Percentiles rank a stretch among this genome's conserved stretches.
Evolutionary conservation across 2,113 vertebrate genomes (phyloP).

Genomic region (Nothoprocta perdicaria): DNA sequence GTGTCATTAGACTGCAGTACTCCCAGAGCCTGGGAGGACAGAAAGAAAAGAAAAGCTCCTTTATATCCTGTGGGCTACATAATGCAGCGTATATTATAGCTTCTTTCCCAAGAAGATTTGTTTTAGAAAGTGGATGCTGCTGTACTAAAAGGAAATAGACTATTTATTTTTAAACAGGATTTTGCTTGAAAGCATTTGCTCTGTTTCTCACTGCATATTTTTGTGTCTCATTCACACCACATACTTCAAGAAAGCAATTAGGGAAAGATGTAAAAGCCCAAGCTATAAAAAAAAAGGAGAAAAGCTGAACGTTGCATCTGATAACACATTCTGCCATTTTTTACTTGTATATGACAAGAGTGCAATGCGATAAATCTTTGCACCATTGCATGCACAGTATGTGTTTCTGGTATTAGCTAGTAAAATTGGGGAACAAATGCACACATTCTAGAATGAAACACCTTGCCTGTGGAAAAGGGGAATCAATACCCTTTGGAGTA

Average conservation of each 20-base stretch:
- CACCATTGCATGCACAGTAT: not conserved
- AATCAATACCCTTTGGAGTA: not conserved
- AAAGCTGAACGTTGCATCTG: fast-evolving
- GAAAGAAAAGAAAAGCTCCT: not conserved
- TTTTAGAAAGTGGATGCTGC: conserved; percentile 6
- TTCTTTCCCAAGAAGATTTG: not conserved
- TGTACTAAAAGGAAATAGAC: not conserved
- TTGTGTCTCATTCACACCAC: not conserved
- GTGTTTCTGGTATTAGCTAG: not conserved
- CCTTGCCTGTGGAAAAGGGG: not conserved
- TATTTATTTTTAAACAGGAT: conserved; percentile 29
- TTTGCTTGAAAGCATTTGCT: not conserved
- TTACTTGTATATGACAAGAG: too few relatives aligned
- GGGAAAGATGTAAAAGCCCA: not conserved
- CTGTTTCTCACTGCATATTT: not conserved
- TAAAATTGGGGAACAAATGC: not conserved
- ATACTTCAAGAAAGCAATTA: not conserved
- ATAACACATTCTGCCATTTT: not conserved
- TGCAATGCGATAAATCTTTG: not conserved
- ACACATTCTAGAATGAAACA: not conserved
- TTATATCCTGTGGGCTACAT: not conserved
- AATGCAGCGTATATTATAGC: not conserved
- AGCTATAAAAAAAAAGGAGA: not conserved
- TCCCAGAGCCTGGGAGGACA: not conserved
- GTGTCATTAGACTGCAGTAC: not conserved